Conservation (phyloP, 37 sponge, comb jelly and placozoan species). For the Haliclona indistincta region DNA sequence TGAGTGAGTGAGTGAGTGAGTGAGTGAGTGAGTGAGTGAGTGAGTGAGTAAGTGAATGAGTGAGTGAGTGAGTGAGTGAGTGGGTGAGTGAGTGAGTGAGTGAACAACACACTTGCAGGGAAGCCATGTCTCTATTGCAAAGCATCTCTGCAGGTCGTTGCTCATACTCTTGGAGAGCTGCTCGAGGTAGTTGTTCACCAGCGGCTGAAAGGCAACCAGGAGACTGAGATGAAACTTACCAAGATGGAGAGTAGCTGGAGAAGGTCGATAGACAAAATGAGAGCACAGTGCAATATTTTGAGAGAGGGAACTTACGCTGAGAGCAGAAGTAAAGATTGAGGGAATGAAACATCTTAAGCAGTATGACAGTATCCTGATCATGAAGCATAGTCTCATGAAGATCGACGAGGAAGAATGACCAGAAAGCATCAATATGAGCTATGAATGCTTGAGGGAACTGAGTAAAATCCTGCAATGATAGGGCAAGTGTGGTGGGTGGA, state of each 20-base stretch:
- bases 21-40: no score
- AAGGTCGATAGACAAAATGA: neutral
- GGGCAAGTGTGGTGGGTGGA: neutral
- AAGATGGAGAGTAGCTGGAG: slow-evolving; percentile 33
- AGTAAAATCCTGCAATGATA: slow-evolving; percentile 18
- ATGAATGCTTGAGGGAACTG: slow-evolving; percentile 2
- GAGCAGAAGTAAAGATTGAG: slow-evolving; percentile 53
- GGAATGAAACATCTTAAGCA: slow-evolving; percentile 44
- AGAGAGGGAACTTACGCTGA: slow-evolving; percentile 25
- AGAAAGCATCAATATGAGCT: slow-evolving; percentile 52
- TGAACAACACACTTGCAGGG: slow-evolving; percentile 30
- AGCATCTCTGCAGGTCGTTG: slow-evolving; percentile 8
- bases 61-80: no score
- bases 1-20: no score
- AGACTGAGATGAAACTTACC: slow-evolving; percentile 29
- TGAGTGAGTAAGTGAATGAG: no score
- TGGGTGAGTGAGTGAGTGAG: no score
- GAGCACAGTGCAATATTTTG: neutral
- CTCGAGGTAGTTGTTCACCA: slow-evolving; percentile 27
- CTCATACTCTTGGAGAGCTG: slow-evolving; percentile 10
- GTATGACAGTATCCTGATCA: slow-evolving; percentile 11
- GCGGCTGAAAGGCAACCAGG: slow-evolving; percentile 25
- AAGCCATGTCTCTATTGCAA: slow-evolving; percentile 41
- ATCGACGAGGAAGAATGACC: slow-evolving; percentile 52
- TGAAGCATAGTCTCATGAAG: slow-evolving; percentile 18